phyloP scores from a whole-genome alignment of 2,113 vertebrate genomes.

The Microcebus tavaratra region DNA sequence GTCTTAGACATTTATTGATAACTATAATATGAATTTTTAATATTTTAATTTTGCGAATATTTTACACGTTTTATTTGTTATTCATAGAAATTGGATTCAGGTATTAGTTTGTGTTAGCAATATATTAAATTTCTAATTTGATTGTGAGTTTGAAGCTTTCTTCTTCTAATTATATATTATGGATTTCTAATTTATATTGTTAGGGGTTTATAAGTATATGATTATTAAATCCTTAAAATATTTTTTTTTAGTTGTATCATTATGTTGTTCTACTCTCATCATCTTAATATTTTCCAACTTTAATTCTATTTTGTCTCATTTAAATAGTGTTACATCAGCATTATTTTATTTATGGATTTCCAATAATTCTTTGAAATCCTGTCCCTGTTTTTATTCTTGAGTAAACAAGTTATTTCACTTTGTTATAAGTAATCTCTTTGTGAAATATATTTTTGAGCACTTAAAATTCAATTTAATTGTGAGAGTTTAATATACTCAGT shows the following conservation, averaged over 20 bases:
- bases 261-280: not conserved
- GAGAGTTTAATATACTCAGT: not conserved
- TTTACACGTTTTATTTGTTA: not conserved
- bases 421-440: not conserved
- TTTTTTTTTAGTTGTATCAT: not conserved
- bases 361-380: not conserved
- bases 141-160: not conserved
- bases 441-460: not conserved
- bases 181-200: not conserved
- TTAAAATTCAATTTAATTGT: not conserved
- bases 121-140: not conserved
- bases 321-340: not conserved
- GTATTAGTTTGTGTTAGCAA: not conserved
- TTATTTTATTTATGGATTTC: not conserved
- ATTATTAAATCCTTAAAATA: not conserved
- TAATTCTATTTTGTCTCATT: not conserved
- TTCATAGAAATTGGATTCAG: not conserved
- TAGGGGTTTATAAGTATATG: not conserved
- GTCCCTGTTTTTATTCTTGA: not conserved
- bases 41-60: no score
- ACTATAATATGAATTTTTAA: not conserved
- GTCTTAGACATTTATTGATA: not conserved
- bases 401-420: not conserved
- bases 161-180: not conserved
- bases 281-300: not conserved